Base-by-base conservation (phyloP, 2,888 invertebrate genomes). In the Andrena marginata region DNA sequence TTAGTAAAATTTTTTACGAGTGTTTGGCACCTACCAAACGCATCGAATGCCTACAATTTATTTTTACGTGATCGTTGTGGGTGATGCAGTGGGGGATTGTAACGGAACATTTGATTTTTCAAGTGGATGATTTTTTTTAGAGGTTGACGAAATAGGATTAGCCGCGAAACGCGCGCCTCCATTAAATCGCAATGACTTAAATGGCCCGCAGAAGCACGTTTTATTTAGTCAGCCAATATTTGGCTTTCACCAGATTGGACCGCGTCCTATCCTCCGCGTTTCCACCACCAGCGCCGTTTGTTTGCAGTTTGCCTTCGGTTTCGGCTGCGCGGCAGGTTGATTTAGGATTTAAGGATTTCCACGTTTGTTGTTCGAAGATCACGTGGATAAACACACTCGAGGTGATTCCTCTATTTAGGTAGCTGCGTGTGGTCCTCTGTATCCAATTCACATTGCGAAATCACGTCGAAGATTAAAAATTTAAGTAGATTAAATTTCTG, bases 291-390 rank as follows among this genome's bases (percentile, higher is more conserved):
- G 8, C 83, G 74, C 74, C 86, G 90, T 88, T 91, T 92, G 92
- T 93, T 93, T 93, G 89, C 90, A 90, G 88, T 90, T 89, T 88
- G 89, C 87, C 84, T 85, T 87, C 88, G 84, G 86, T 87, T 82
- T 86, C 77, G 88, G 85, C 89, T 69, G 89, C 80, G 76, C 85
- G 85, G 87, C 90, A 90, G 89, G 93, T 93, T 94, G 93, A 91
- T 93, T 94, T 94, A 94, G 93, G 94, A 93, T 93, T 93, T 92
- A 91, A 91, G 91, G 93, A 93, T 93, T 93, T 92, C 87, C 87
- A 78, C 87, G 91, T 91, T 92, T 93, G 92, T 93, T 93, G 90
- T 93, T 91, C 87, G 85, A 92, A 90, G 92, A 92, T 92, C 91
- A 91, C 92, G 91, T 92, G 90, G 83, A 92, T 88, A 93, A 93